Percentiles rank a stretch among this genome's conserved stretches.
phyloP scores from a whole-genome alignment of 2,888 invertebrate genomes.

The Phasia obesa region DNA sequence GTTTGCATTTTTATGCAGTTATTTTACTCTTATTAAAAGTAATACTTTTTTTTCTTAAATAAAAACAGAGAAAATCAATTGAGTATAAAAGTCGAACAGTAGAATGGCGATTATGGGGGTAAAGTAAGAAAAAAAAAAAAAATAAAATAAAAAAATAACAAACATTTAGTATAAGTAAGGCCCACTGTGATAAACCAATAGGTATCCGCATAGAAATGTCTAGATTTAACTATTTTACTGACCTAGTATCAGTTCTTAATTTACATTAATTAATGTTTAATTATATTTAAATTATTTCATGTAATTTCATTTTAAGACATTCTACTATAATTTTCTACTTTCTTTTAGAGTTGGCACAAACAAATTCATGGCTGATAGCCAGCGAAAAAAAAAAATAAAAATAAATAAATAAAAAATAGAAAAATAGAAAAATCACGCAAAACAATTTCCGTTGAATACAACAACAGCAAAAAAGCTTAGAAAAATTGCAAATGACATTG shows the following conservation, averaged over 20 bases:
- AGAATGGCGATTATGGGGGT: neutral
- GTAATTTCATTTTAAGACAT: neutral
- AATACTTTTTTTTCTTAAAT: constrained; percentile 7
- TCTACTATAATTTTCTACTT: constrained; percentile 32
- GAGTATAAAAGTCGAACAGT: constrained; percentile 41
- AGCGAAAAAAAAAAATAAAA: neutral
- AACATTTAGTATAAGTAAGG: neutral
- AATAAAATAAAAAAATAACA: neutral
- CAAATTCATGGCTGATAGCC: constrained; percentile 51
- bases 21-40: neutral
- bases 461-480: constrained; percentile 37
- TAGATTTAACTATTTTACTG: too few relatives aligned
- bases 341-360: constrained; percentile 55
- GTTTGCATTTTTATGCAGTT: constrained; percentile 48
- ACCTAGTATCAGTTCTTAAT: too few relatives aligned
- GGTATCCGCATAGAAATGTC: too few relatives aligned
- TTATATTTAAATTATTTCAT: neutral
- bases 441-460: constrained; percentile 34
- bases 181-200: too few relatives aligned
- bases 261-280: neutral
- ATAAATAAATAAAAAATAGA: too few relatives aligned
- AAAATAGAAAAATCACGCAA: constrained; percentile 44
- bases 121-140: neutral
- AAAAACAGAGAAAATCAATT: constrained; percentile 47
- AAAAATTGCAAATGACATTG: constrained; percentile 43